Percentiles rank a stretch among this genome's conserved stretches.
Evolutionary conservation across 2,797 vertebrate species (phyloP).

Genomic region (Emydoidea blandingii): DNA sequence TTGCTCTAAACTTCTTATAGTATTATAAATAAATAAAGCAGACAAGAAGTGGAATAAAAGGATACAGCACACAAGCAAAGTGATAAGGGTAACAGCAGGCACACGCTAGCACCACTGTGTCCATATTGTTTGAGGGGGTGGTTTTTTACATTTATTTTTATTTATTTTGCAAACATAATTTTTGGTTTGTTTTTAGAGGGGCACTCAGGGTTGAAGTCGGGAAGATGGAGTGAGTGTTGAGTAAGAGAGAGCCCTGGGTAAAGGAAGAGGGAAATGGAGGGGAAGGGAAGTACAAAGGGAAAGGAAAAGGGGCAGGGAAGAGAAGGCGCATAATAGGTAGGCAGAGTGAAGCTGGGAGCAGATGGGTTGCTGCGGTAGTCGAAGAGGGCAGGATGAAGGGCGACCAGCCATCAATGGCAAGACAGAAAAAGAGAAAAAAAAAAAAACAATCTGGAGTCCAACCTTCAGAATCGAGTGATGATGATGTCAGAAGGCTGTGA

Average conservation of each 20-base stretch:
- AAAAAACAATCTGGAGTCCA: background rate
- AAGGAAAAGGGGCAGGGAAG: background rate
- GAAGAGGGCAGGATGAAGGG: background rate
- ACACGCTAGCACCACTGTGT: background rate
- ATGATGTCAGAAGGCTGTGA: background rate
- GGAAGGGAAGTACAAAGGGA: background rate
- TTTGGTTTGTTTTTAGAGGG: background rate
- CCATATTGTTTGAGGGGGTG: background rate
- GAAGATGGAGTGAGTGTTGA: background rate
- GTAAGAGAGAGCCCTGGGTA: background rate
- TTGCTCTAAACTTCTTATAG: background rate
- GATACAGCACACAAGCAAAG: background rate
- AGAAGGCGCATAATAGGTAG: background rate
- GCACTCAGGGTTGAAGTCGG: background rate
- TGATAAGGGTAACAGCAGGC: background rate
- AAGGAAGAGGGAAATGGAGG: background rate
- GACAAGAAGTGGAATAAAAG: background rate
- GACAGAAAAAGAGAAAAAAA: background rate
- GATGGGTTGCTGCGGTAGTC: background rate
- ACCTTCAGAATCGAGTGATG: background rate
- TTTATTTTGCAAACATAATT: background rate
- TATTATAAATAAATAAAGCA: background rate
- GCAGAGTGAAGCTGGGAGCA: background rate
- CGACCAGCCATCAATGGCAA: background rate
- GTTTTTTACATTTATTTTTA: background rate